Evolutionary conservation across 1,140 invertebrate genomes (phyloP).

Genomic region (Drosophila busckii): DNA sequence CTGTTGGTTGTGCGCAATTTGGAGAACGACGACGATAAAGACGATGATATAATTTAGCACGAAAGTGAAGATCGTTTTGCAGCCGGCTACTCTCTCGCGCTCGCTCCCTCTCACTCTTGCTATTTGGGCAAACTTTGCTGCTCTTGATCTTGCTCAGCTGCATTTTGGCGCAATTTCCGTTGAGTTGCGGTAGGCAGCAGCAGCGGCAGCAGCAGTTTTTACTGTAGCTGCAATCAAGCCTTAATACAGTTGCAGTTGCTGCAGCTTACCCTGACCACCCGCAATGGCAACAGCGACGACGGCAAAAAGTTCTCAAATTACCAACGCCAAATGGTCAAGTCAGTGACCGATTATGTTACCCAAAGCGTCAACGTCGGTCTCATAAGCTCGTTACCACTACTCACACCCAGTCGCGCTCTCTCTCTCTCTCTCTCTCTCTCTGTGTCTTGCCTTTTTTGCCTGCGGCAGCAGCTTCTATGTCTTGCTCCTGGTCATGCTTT

Average conservation of each 20-base stretch:
- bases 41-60: slow-evolving; percentile 72
- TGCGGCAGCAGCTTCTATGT: slow-evolving; percentile 32
- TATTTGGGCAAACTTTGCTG: not conserved
- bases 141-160: slow-evolving; percentile 1
- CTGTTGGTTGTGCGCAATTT: slow-evolving; percentile 44
- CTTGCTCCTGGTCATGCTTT: slow-evolving; percentile 52
- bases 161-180: slow-evolving; percentile 51
- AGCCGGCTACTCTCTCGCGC: slow-evolving; percentile 41
- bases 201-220: too few species aligned
- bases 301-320: slow-evolving; percentile 72
- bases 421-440: not conserved
- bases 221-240: slow-evolving; percentile 4
- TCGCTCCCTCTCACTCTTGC: not conserved
- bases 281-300: slow-evolving; percentile 47
- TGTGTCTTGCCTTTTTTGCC: not conserved
- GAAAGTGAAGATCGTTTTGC: slow-evolving; percentile 67
- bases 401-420: slow-evolving; percentile 4
- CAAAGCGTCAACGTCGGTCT: slow-evolving; percentile 48
- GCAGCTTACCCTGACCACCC: slow-evolving; percentile 53
- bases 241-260: not conserved
- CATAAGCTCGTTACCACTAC: slow-evolving; percentile 24
- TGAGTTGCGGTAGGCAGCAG: slow-evolving; percentile 56
- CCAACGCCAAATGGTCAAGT: slow-evolving; percentile 72
- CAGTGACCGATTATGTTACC: slow-evolving; percentile 77
- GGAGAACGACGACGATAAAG: slow-evolving; percentile 28